phyloP scores from a whole-genome alignment of 2,888 invertebrate genomes.

The Drosophila dives region DNA sequence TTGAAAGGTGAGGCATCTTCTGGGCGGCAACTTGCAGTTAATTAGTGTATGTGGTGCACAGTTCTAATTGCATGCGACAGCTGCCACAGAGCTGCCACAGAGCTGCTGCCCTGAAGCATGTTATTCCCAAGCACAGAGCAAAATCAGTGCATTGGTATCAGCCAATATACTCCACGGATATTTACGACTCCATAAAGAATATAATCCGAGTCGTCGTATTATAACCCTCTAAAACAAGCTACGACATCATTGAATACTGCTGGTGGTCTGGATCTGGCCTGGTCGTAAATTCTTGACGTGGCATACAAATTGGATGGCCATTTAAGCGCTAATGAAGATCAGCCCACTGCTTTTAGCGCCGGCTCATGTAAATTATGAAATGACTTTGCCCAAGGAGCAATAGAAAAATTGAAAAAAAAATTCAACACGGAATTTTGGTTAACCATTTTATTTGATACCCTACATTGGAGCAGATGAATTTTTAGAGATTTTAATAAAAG shows the following conservation, averaged over 20 bases:
- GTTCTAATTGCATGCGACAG: constrained; percentile 72
- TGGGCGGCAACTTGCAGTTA: constrained; percentile 63
- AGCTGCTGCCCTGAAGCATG: constrained; percentile 15
- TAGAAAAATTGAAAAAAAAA: background rate
- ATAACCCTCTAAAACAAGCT: constrained; percentile 35
- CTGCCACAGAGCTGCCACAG: constrained; percentile 17
- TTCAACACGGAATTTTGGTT: background rate
- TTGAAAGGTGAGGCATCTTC: constrained; percentile 51
- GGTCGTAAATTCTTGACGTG: constrained; percentile 23
- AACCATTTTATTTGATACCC: background rate
- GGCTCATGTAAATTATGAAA: constrained; percentile 31
- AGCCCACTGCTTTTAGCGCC: constrained; percentile 76
- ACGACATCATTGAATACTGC: constrained; percentile 18
- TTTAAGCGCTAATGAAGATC: constrained; percentile 72
- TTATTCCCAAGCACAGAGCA: background rate
- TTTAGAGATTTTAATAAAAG: background rate
- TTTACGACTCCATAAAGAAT: constrained; percentile 58
- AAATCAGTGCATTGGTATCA: constrained; percentile 14
- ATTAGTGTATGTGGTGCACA: constrained; percentile 67
- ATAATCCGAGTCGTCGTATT: constrained; percentile 7
- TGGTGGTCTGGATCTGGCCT: constrained; percentile 49
- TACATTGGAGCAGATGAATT: background rate
- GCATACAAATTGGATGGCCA: constrained; percentile 55
- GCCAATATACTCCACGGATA: constrained; percentile 16
- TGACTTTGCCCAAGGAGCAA: background rate